Evolutionary conservation across 2,888 invertebrate genomes (phyloP).

Genomic region (Scaptomyza cyrtandrae): DNA sequence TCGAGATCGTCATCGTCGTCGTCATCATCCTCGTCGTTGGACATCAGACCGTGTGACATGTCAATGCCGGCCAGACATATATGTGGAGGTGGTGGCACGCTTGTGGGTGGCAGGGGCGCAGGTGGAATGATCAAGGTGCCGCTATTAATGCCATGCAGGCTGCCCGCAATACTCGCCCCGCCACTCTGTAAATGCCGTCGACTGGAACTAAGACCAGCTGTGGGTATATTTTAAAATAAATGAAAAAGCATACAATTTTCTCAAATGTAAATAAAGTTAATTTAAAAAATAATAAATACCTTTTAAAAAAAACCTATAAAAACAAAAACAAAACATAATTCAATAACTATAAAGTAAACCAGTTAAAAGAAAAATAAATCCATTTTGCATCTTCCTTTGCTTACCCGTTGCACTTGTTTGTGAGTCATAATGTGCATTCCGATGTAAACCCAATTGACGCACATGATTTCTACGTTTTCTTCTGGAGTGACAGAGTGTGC

Average conservation of each 20-base stretch:
- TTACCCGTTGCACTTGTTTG: slow-evolving; percentile 85
- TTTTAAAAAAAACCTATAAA: slow-evolving; percentile 64
- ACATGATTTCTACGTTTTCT: slow-evolving; percentile 85
- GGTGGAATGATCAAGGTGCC: slow-evolving; percentile 84
- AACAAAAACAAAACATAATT: slow-evolving; percentile 19
- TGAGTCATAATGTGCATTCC: slow-evolving; percentile 85
- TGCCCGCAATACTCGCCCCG: slow-evolving; percentile 84
- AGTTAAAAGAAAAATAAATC: not conserved
- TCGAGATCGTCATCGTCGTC: slow-evolving; percentile 81
- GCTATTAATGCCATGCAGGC: slow-evolving; percentile 84
- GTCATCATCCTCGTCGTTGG: slow-evolving; percentile 76
- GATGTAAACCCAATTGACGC: slow-evolving; percentile 84
- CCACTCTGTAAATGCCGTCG: slow-evolving; percentile 84
- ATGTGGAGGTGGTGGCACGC: slow-evolving; percentile 84
- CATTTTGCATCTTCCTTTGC: slow-evolving; percentile 1
- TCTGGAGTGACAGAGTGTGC: slow-evolving; percentile 85
- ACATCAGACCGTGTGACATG: slow-evolving; percentile 79
- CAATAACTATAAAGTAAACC: not conserved
- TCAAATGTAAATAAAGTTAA: too few relatives aligned
- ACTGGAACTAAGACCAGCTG: slow-evolving; percentile 84
- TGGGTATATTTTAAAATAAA: not conserved
- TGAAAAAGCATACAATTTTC: too few relatives aligned
- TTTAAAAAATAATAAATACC: slow-evolving; percentile 37
- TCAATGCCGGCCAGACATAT: slow-evolving; percentile 83
- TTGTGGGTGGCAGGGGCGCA: slow-evolving; percentile 84